phyloP scores from a whole-genome alignment of 2,797 vertebrate genomes.

The Acanthurus tractus region DNA sequence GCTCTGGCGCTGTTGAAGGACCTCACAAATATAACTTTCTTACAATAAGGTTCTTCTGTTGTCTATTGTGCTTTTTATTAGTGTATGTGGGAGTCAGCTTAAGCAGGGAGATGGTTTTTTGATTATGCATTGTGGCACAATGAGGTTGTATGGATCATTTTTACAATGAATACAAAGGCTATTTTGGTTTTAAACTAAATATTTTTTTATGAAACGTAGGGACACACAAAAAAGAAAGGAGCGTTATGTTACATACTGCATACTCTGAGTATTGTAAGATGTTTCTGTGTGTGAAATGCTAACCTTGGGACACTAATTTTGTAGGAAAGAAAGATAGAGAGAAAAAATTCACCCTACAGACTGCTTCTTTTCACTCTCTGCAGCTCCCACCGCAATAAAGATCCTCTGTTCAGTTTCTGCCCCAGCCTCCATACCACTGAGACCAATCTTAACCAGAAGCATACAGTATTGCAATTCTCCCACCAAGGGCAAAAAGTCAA shows the following conservation, averaged over 20 bases:
- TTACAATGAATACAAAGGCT: too few species aligned
- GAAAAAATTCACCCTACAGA: not conserved
- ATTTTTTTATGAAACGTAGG: too few species aligned
- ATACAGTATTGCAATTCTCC: constrained; percentile 27
- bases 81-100: not conserved
- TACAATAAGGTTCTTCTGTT: constrained; percentile 18
- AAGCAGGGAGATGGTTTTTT: too few species aligned
- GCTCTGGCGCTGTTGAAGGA: not conserved
- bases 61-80: not conserved
- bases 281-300: too few species aligned
- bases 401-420: constrained; percentile 20
- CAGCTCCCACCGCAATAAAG: constrained; percentile 8
- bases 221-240: too few species aligned
- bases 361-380: not conserved
- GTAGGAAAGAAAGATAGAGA: too few species aligned
- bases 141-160: too few species aligned
- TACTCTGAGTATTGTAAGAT: too few species aligned
- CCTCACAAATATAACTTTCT: not conserved
- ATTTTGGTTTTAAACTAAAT: too few species aligned
- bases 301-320: too few species aligned
- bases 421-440: constrained; percentile 25
- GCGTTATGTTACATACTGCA: too few species aligned
- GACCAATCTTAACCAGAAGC: constrained; percentile 39
- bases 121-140: too few species aligned
- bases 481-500: constrained; percentile 62